Base-by-base conservation (phyloP, 2,113 vertebrate species). In the Chaetodon trifascialis region DNA sequence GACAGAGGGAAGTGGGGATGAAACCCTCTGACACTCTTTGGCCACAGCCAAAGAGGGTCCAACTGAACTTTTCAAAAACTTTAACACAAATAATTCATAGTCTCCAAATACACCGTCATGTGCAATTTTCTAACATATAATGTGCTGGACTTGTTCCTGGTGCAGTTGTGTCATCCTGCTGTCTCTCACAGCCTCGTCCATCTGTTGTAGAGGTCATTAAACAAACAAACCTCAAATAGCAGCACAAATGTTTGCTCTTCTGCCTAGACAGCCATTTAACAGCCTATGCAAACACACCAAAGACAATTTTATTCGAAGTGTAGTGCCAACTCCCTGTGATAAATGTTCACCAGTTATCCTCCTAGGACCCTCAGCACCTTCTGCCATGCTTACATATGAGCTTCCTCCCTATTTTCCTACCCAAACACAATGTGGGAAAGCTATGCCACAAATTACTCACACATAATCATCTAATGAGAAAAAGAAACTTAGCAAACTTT, bases 121-220 rank as follows among this genome's bases (percentile, higher is more conserved):
- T n/a, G n/a, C 30, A 38, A 49, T 21, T 21, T 1, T 11, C 62
- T 17, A 38, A 19, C 4, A 25, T 30, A 8, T 30, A 40, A 36
- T 46, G 56, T 19, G 36, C 11, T n/a, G 19, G 9, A 54, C 51
- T 62, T 54, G 10, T 63, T 63, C 17, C 65, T n/a, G 15, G 19
- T 51, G 25, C 40, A 76, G 56, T 44, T 44, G 49, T 73, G 23
- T 70, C n/a, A 44, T 58, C n/a, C 42, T 40, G 30, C 44, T 70
- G 65, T 8, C 17, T 51, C 54, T 69, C 46, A 14, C 49, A 52
- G 17, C 11, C 46, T 56, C 15, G 51, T 55, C 66, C 82, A 73
- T 82, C 85, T 85, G 83, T 65, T 79, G 70, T 44, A 55, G 62
- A 78, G 65, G 79, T 73, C 81, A 87, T 77, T 86, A 74, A 73